phyloP scores from a whole-genome alignment of 2,797 vertebrate species.

The Botia almorhae region DNA sequence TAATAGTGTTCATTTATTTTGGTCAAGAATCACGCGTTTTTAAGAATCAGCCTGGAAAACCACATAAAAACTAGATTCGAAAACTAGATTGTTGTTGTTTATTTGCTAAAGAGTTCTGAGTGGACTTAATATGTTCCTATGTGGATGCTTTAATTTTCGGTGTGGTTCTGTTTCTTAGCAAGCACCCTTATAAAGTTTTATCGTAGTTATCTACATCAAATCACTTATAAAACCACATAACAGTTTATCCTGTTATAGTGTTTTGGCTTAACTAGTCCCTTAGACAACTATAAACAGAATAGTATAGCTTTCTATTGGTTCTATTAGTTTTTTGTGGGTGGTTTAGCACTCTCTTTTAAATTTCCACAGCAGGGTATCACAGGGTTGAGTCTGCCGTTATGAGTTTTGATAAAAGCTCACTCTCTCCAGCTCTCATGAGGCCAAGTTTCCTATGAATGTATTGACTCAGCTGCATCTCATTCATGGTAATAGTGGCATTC shows the following conservation, averaged over 20 bases:
- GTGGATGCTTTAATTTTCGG: no score
- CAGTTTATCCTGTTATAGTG: no score
- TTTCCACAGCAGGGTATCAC: constrained; percentile 8
- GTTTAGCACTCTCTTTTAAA: not conserved
- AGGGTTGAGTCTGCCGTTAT: constrained; percentile 12
- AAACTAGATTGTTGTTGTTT: no score
- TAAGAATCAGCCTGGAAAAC: not conserved
- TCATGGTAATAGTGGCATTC: constrained; percentile 54
- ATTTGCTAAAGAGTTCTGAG: no score
- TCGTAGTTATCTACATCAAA: no score
- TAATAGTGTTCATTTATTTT: not conserved
- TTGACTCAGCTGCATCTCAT: constrained; percentile 48
- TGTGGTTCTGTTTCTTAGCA: no score
- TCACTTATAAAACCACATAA: no score
- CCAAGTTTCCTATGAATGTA: constrained; percentile 37
- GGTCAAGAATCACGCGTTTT: not conserved
- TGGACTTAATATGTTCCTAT: no score
- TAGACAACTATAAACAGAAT: not conserved
- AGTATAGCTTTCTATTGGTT: not conserved
- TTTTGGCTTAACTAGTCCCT: no score
- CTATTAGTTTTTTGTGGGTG: not conserved
- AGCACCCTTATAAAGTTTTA: no score
- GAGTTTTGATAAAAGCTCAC: constrained; percentile 29
- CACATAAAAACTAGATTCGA: not conserved
- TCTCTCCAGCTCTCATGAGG: constrained; percentile 10